A percentile compares a stretch with the other conserved stretches of the same genome.
phyloP scores from a whole-genome alignment of 2,888 invertebrate species.

The Nephrocerus scutellatus region DNA sequence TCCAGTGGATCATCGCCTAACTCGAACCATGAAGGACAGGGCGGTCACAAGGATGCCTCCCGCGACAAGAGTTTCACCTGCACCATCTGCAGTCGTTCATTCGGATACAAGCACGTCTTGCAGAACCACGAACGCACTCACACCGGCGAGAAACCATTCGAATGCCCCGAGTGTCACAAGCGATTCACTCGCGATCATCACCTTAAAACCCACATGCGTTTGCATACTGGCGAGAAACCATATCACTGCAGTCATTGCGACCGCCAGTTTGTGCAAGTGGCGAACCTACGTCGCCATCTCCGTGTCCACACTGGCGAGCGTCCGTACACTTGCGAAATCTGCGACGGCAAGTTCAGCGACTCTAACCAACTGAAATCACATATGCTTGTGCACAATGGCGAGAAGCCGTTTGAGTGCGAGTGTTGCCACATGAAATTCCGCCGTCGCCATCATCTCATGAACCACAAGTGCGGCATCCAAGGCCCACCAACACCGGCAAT shows the following conservation, averaged over 20 bases:
- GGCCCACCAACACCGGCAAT: conserved; percentile 42
- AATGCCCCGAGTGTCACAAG: conserved; percentile 86
- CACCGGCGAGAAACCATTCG: conserved; percentile 91
- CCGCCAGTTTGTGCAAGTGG: conserved; percentile 87
- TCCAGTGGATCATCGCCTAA: conserved; percentile 54
- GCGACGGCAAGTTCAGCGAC: conserved; percentile 81
- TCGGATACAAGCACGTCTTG: conserved; percentile 89
- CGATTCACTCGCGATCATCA: conserved; percentile 90
- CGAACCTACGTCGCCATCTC: conserved; percentile 79
- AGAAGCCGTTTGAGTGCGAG: conserved; percentile 79
- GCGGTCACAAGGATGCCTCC: conserved; percentile 48
- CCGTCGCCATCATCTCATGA: conserved; percentile 76
- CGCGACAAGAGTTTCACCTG: conserved; percentile 84
- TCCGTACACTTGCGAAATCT: conserved; percentile 80
- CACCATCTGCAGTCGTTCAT: conserved; percentile 77
- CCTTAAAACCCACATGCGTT: conserved; percentile 83
- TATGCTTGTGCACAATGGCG: conserved; percentile 79
- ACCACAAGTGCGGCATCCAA: conserved; percentile 67
- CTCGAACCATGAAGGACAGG: conserved; percentile 36
- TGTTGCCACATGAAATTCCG: conserved; percentile 74
- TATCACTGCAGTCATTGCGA: conserved; percentile 89
- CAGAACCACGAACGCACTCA: conserved; percentile 93
- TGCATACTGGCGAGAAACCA: conserved; percentile 90
- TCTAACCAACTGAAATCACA: conserved; percentile 90
- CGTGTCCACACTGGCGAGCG: conserved; percentile 88